Evolutionary conservation across 2,888 invertebrate genomes (phyloP).

Genomic region (Hofmannophila pseudospretella): DNA sequence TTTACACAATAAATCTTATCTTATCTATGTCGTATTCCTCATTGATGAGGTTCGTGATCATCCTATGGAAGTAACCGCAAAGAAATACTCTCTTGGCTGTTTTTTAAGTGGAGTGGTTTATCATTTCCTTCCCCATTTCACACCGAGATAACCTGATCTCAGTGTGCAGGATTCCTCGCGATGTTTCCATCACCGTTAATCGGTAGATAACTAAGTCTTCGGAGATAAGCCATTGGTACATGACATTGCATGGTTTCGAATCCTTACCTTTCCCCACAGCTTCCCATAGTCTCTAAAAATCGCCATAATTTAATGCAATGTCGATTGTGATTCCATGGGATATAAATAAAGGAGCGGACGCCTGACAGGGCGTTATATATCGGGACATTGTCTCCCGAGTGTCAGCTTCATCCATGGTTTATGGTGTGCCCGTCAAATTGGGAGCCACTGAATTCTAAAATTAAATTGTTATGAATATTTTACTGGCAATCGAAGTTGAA

Average conservation of each 20-base stretch:
- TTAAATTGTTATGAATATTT: not conserved
- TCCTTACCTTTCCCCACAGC: not conserved
- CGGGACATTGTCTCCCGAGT: constrained; percentile 17
- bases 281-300: not conserved
- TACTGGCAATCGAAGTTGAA: too few species aligned
- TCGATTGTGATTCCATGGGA: not conserved
- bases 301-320: not conserved
- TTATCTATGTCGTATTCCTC: too few species aligned
- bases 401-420: constrained; percentile 15
- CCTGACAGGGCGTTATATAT: constrained; percentile 17
- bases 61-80: not conserved
- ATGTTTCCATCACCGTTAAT: too few species aligned
- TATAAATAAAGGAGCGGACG: constrained; percentile 11
- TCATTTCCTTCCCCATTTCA: too few species aligned
- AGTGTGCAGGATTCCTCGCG: too few species aligned
- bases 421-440: constrained; percentile 18
- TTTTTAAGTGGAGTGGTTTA: not conserved
- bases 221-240: too few species aligned
- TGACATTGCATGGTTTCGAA: too few species aligned
- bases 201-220: not conserved
- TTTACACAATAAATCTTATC: too few species aligned
- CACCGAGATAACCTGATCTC: too few species aligned
- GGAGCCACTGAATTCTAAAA: constrained; percentile 2
- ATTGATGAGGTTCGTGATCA: not conserved
- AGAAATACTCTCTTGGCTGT: not conserved